These are phyloP conservation scores for Aricia agestis DNA, from an alignment of 1,140 invertebrate genomes.

Conservation along the genomic window DNA sequence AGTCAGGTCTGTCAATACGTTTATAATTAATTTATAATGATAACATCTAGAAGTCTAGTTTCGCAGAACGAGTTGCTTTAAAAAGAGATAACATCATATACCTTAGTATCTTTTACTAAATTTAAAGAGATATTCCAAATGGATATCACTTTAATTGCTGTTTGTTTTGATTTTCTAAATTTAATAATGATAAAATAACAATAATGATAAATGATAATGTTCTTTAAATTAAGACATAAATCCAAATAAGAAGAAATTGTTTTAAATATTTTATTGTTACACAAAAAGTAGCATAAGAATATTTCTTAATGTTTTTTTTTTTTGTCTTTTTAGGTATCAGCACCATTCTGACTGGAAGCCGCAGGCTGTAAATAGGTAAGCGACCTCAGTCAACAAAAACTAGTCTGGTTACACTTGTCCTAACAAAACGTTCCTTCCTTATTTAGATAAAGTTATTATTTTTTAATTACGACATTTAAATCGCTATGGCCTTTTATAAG, in stretches of 20 bases:
- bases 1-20: background rate
- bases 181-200: no score
- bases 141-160: no score
- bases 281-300: no score
- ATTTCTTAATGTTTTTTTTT: background rate
- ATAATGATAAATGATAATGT: no score
- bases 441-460: background rate
- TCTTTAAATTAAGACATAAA: no score
- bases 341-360: background rate
- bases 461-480: background rate
- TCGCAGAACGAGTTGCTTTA: no score
- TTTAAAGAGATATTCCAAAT: no score
- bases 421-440: background rate
- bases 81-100: no score
- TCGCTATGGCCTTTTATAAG: background rate
- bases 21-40: background rate
- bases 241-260: no score
- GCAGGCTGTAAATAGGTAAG: background rate
- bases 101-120: no score
- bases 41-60: background rate
- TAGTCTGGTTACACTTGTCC: conserved; percentile 2
- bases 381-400: background rate
- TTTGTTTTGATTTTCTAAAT: no score
- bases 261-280: no score
- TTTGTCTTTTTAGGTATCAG: background rate